These are phyloP conservation scores for Emydura subglobosa DNA, from an alignment of 2,113 vertebrate genomes.

Conservation along the genomic window DNA sequence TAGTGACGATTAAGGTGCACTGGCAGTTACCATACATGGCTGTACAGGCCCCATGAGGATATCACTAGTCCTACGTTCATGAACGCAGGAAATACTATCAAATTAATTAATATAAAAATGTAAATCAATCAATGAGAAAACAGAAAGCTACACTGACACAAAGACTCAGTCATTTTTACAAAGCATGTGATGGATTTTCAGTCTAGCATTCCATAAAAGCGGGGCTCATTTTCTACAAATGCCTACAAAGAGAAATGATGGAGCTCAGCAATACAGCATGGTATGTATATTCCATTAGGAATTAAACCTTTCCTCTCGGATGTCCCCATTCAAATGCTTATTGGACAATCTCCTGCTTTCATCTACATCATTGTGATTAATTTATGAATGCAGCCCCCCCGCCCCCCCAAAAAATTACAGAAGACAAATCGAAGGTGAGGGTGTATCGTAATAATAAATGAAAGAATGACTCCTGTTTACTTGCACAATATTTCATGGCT, in stretches of 20 bases:
- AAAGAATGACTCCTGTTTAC: slow-evolving; percentile 80
- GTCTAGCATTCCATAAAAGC: slow-evolving; percentile 26
- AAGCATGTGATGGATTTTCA: slow-evolving; percentile 52
- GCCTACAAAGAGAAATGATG: slow-evolving; percentile 61
- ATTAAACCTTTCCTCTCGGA: slow-evolving; percentile 69
- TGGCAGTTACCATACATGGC: neutral
- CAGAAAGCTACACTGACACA: neutral
- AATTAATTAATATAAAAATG: slow-evolving; percentile 27
- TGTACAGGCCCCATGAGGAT: accelerated
- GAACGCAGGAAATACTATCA: neutral
- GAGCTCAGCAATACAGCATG: slow-evolving; percentile 35
- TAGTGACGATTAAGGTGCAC: neutral
- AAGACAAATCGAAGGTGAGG: slow-evolving; percentile 74
- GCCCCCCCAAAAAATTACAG: slow-evolving; percentile 46
- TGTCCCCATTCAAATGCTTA: slow-evolving; percentile 75
- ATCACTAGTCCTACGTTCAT: neutral
- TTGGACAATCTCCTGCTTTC: slow-evolving; percentile 73
- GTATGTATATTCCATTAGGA: slow-evolving; percentile 64
- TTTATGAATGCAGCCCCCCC: slow-evolving; percentile 69
- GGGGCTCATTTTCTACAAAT: slow-evolving; percentile 68
- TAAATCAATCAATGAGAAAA: neutral
- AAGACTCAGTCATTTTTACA: slow-evolving; percentile 49
- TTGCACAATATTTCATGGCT: slow-evolving; percentile 73
- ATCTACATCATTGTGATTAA: slow-evolving; percentile 80
- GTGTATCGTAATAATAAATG: slow-evolving; percentile 80